Conservation (phyloP, 2,113 vertebrate species). For the Pelvicachromis taeniatus region DNA sequence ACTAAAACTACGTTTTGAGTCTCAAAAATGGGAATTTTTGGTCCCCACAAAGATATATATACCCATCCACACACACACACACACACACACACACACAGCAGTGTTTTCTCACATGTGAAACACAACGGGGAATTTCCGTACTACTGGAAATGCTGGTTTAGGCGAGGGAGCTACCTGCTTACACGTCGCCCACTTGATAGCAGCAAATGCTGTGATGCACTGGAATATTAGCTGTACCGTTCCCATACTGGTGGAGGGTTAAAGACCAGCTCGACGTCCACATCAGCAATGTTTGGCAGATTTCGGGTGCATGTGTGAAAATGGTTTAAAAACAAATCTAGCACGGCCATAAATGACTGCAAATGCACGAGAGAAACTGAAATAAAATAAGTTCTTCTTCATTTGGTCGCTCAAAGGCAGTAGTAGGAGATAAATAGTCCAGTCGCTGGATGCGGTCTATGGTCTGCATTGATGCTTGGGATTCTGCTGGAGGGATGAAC, state of each 20-base stretch:
- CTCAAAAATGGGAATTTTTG: too few species aligned
- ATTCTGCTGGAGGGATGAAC: neutral
- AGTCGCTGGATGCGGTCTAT: neutral
- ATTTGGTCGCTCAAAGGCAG: neutral
- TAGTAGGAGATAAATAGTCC: accelerated
- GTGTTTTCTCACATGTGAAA: neutral
- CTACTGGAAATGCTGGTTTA: neutral
- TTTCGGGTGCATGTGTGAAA: neutral
- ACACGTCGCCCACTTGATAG: neutral
- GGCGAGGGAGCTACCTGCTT: neutral
- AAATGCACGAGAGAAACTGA: neutral
- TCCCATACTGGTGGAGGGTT: neutral
- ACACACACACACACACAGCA: too few species aligned
- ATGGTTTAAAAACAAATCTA: neutral
- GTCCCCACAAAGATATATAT: too few species aligned
- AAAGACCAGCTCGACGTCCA: neutral
- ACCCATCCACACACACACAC: too few species aligned
- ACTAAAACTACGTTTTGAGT: too few species aligned
- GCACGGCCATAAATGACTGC: neutral
- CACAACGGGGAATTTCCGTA: neutral
- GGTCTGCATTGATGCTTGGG: neutral
- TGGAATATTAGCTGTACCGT: neutral
- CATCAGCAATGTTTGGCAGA: neutral
- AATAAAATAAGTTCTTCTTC: neutral
- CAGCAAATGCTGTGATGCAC: neutral